Percentiles rank a stretch among this genome's conserved stretches.
Conservation (phyloP, 2,113 vertebrate species). For the Grantiella picta region DNA sequence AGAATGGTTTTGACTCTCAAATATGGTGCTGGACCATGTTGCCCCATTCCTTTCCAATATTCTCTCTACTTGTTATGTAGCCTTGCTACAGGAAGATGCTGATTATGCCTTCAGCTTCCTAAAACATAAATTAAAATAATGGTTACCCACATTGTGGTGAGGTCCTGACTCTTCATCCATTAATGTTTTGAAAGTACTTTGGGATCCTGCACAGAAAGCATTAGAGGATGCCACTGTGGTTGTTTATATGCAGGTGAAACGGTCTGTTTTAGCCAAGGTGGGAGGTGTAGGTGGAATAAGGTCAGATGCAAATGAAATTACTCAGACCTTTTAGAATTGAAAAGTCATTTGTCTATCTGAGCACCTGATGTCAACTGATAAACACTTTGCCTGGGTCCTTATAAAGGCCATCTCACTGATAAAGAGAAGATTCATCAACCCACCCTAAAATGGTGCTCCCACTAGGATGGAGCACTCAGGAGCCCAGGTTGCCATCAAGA, state of each 20-base stretch:
- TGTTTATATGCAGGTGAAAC: not conserved
- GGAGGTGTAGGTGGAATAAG: not conserved
- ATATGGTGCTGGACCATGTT: not conserved
- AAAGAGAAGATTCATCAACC: not conserved
- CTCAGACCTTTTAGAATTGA: not conserved
- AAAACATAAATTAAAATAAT: not conserved
- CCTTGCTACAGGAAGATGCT: not conserved
- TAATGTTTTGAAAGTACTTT: not conserved
- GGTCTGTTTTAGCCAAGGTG: not conserved
- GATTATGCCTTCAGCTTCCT: not conserved
- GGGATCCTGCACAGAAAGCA: not conserved
- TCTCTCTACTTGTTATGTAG: not conserved
- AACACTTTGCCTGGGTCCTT: not conserved
- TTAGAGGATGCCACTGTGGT: not conserved
- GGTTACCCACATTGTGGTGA: not conserved
- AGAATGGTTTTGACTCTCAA: not conserved
- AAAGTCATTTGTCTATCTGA: not conserved
- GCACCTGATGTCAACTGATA: not conserved
- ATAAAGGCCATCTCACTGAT: not conserved
- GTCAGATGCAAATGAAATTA: conserved; percentile 5
- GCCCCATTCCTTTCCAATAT: not conserved
- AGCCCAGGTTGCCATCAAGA: conserved; percentile 11
- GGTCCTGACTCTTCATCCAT: not conserved
- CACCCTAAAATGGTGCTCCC: not conserved
- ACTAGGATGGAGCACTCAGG: conserved; percentile 19